Evolutionary conservation across 2,113 vertebrate species (phyloP), one percentile per base, ranked within the genome.

Genomic region (Phycodurus eques): DNA sequence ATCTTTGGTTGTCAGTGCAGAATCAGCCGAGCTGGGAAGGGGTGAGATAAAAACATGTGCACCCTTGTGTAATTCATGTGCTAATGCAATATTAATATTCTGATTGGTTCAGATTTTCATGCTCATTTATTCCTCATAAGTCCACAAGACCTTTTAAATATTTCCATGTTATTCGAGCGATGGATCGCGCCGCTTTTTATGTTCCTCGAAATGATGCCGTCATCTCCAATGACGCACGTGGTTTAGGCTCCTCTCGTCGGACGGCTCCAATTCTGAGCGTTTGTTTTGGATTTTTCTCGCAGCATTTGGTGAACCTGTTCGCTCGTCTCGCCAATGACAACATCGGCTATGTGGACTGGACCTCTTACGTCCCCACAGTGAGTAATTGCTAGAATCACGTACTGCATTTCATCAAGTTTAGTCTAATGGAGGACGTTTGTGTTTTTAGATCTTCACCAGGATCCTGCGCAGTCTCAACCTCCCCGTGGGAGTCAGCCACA

Each of bases 11-110:
- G 86, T 94, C 96, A 0, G 93, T 98, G 85, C 96, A 98, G 85
- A 98, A 97, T 92, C 96, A 96, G 89, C 96, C 96, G 19, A 95
- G 95, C 59, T 98, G 96, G 96, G 96, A 98, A 90, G 95, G 95
- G 93, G 96, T 98, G 85, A 94, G 96, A 91, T 11, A 17, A 11
- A 9, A 57, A 72, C 62, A 71, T 46, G 39, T 13, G 43, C 71
- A 56, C 67, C 71, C 72, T 49, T 46, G 57, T 64, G 43, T 33
- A 27, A 2, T 67, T 67, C 4, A 49, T 47, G 10, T 49, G 22
- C 65, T 39, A 61, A 61, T 35, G 59, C 31, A 35, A 35, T 35
- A 61, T 61, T 35, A 17, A 61, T 61, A 39, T 33, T 61, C 2
- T 33, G 31, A 35, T 8, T 17, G 59, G 49, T 19, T 51, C 14